Percentiles rank a stretch among this genome's conserved stretches.
These are phyloP conservation scores for Sipha maydis DNA, from an alignment of 2,888 invertebrate species.

Conservation along the genomic window DNA sequence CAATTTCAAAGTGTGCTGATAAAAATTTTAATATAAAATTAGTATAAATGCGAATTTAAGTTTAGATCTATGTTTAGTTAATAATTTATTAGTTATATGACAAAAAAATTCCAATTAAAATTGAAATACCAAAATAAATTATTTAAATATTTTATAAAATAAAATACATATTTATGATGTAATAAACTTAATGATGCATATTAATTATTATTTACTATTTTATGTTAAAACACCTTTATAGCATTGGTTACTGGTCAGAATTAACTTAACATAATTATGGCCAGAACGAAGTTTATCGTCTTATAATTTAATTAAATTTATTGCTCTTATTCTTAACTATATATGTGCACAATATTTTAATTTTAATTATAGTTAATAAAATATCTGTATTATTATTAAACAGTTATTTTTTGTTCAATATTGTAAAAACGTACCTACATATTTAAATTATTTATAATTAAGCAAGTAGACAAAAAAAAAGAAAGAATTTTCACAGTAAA, in stretches of 20 bases:
- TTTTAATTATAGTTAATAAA: too few species aligned
- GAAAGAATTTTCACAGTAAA: background rate
- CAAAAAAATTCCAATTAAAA: conserved; percentile 6
- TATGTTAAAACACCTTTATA: background rate
- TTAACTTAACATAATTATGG: background rate
- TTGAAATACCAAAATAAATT: background rate
- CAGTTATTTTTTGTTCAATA: background rate
- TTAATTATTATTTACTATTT: background rate
- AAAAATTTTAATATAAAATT: conserved; percentile 32
- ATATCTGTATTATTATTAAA: background rate
- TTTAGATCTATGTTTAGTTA: conserved; percentile 17
- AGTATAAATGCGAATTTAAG: conserved; percentile 40
- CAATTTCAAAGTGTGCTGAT: conserved; percentile 36
- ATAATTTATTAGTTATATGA: conserved; percentile 14
- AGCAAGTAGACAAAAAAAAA: background rate
- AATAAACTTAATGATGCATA: background rate
- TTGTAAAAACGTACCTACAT: background rate
- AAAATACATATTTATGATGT: background rate
- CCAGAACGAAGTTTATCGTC: too few species aligned
- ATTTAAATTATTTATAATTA: background rate
- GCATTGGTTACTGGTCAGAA: background rate
- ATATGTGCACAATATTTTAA: too few species aligned
- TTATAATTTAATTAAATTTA: too few species aligned
- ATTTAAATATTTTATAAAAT: background rate
- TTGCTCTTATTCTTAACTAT: too few species aligned